Evolutionary conservation across 2,888 invertebrate species (phyloP).

Genomic region (Leptarthrus brevirostris): DNA sequence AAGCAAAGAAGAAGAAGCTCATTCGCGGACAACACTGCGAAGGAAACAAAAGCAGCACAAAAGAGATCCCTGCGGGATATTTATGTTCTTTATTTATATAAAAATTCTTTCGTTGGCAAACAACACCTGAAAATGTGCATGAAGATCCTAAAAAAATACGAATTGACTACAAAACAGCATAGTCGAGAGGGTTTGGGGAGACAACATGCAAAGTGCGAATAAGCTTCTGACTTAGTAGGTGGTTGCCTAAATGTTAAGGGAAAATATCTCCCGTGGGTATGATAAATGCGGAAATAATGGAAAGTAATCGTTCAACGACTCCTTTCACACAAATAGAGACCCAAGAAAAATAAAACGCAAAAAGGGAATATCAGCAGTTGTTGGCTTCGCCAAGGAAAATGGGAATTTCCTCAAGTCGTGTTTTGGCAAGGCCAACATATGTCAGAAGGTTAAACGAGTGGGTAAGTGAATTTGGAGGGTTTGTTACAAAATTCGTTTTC

Average conservation of each 20-base stretch:
- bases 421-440: neutral
- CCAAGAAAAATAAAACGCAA: neutral
- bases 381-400: constrained; percentile 1
- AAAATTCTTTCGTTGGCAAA: neutral
- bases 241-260: constrained; percentile 9
- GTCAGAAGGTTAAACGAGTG: constrained; percentile 1
- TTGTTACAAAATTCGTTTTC: constrained; percentile 1
- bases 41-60: neutral
- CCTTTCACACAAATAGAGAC: constrained; percentile 13
- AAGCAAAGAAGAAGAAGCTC: constrained; percentile 33
- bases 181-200: neutral
- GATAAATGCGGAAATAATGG: constrained; percentile 49
- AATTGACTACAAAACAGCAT: constrained; percentile 13
- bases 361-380: constrained; percentile 1
- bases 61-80: constrained; percentile 51
- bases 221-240: constrained; percentile 8
- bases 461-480: constrained; percentile 4
- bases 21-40: constrained; percentile 7
- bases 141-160: neutral
- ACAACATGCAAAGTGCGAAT: constrained; percentile 11
- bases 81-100: constrained; percentile 20
- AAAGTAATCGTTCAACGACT: constrained; percentile 47
- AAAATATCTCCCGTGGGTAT: constrained; percentile 42
- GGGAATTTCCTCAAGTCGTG: neutral
- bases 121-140: constrained; percentile 33